Base-by-base conservation (phyloP, 2,797 vertebrate species). In the Urosaurus nigricauda region DNA sequence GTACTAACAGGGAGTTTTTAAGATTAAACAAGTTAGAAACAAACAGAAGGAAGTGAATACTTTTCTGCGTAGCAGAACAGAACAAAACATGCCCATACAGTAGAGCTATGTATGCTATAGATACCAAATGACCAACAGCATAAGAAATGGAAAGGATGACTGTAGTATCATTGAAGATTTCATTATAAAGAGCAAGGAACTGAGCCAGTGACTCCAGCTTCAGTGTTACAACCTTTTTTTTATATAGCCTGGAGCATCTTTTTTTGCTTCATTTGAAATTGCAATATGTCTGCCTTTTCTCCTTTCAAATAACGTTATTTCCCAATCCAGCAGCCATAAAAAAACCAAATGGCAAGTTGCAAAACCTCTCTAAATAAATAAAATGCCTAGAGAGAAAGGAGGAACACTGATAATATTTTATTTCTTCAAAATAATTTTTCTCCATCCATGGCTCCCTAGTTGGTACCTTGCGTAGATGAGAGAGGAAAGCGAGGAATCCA, bases 181-280 rank as follows among this genome's bases (percentile, higher is more conserved):
- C 37, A 65, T 65, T 75, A 75, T 9, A 79, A 58, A 73, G 21
- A 89, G 21, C 19, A 63, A 63, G 75, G 56, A 75, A 82, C 53
- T 75, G 56, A 17, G 68, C 43, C 40, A 89, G 9, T 35, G 1
- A 56, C 19, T 65, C 2, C 78, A 83, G 26, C 11, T 35, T 40
- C 80, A 85, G 78, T 87, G 71, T n/a, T 35, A 4, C 63, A 8
- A 13, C 2, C 77, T 85, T 9, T 5, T 71, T 58, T 35, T 63
- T 43, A 40, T 3, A 35, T 51, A 89, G 11, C 29, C 21, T 43
- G 21, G 5, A 37, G 60, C 43, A 71, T 7, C 40, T 32, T 74
- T 32, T 74, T 63, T 87, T 88, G 87, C 91, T 58, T 85, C 37
- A 17, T 11, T 87, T 71, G 87, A 79, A 70, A 89, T 63, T 14